Evolutionary conservation across 2,797 vertebrate species (phyloP), one percentile per base, ranked within the genome.

Genomic region (Uromys caudimaculatus): DNA sequence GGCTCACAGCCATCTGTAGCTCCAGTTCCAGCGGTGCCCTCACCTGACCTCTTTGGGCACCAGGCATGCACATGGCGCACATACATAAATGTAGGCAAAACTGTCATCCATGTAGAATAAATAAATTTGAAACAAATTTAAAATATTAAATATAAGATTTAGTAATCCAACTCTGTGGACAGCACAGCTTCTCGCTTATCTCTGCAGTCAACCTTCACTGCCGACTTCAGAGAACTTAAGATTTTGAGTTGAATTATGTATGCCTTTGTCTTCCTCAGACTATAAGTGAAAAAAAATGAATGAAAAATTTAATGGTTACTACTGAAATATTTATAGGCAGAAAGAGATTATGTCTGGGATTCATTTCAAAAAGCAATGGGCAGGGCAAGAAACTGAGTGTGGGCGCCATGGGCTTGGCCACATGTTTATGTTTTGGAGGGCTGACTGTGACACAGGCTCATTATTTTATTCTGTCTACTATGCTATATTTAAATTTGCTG

Each of bases 291-390:
- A 96, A 96, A 95, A 78, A 56, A 44, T 60, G 82, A 96, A 93
- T 97, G 89, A 95, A 96, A 96, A 93, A 95, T 93, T 86, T 71
- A 95, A 95, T 95, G 79, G 62, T 81, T 96, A 23, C 62, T 94
- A 47, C 71, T 97, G 89, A 97, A 97, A 97, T 97, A 96, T 97
- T 97, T 97, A 97, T 88, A 69, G n/a, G 90, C 67, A 75, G 77
- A 75, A 90, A 52, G 44, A 56, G 86, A 69, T 52, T 35, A 77
- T 87, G 35, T 96, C 83, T 96, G 79, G 84, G 52, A 93, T 96
- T 95, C 90, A 81, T 94, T 97, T 94, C 21, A 96, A 91, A 97
- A 67, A 69, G 50, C 76, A 16, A 27, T 52, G 23, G 50, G 17
- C 23, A 16, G 19, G 64, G 69, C 19, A 89, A 86, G 19, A 54